A percentile compares a stretch with the other conserved stretches of the same genome.
Evolutionary conservation across 2,797 vertebrate species (phyloP).

Genomic region (Macrochelys suwanniensis): DNA sequence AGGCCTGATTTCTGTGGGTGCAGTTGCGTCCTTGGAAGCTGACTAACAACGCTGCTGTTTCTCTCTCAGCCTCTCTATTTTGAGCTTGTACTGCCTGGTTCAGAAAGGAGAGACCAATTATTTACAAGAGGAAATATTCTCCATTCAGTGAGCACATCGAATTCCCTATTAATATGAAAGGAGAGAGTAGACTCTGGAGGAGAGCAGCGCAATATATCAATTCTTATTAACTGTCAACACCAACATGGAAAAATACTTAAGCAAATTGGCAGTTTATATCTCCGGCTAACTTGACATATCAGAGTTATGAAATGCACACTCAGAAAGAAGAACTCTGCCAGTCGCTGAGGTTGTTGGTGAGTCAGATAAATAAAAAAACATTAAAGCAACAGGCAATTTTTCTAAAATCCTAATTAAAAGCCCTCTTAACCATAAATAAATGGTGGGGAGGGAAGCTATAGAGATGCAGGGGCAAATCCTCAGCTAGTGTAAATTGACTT

Average conservation of each 20-base stretch:
- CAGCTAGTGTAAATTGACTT: not conserved
- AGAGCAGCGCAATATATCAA: not conserved
- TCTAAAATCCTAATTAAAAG: not conserved
- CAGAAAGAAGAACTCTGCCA: not conserved
- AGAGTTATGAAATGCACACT: not conserved
- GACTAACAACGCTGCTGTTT: not conserved
- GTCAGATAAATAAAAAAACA: not conserved
- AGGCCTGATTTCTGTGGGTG: not conserved
- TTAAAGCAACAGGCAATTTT: not conserved
- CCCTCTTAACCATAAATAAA: not conserved
- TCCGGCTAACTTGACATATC: not conserved
- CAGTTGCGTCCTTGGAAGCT: not conserved
- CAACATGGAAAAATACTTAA: not conserved
- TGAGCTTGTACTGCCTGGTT: not conserved
- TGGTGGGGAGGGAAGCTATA: not conserved
- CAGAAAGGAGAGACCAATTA: not conserved
- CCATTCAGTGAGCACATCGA: not conserved
- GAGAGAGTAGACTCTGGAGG: not conserved
- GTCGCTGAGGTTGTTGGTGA: not conserved
- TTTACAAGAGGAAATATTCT: not conserved
- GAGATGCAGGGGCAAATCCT: not conserved
- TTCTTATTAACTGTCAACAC: constrained; percentile 12
- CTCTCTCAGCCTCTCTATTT: not conserved
- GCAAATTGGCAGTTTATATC: not conserved
- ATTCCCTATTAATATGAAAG: not conserved